Conservation (phyloP, 1,140 invertebrate genomes). For the Drosophila nasuta region DNA sequence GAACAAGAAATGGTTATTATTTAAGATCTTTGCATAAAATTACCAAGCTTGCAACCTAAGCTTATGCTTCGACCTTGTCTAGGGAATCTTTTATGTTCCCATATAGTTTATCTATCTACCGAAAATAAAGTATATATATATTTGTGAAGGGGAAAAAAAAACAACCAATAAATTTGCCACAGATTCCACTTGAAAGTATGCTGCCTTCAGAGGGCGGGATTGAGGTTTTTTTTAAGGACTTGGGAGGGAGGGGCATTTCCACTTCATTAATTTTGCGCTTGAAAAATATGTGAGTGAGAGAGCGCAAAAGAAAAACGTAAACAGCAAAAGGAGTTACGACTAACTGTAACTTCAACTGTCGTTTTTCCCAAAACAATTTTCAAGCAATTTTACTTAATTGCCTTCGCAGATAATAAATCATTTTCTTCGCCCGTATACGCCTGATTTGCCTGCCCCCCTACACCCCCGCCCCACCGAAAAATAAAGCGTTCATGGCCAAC, state of each 20-base stretch:
- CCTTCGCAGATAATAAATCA: slow-evolving; percentile 80
- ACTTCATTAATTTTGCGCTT: slow-evolving; percentile 19
- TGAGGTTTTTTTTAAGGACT: not conserved
- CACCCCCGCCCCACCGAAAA: no score
- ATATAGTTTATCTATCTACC: not conserved
- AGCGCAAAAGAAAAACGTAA: slow-evolving; percentile 7
- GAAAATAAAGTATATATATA: no score
- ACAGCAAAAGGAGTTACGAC: slow-evolving; percentile 16
- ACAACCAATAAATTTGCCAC: not conserved
- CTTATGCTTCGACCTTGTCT: not conserved
- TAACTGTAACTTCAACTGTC: slow-evolving; percentile 24
- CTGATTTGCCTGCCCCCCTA: slow-evolving; percentile 39
- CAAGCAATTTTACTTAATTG: slow-evolving; percentile 78
- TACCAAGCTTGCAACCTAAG: not conserved
- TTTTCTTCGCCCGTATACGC: slow-evolving; percentile 58
- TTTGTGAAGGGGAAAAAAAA: not conserved
- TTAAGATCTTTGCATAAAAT: no score
- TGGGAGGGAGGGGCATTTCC: not conserved
- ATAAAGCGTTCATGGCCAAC: not conserved
- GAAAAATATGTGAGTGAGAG: slow-evolving; percentile 4
- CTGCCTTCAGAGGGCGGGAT: not conserved
- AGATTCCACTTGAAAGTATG: slow-evolving; percentile 1
- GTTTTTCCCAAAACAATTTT: slow-evolving; percentile 66
- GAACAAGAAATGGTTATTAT: not conserved
- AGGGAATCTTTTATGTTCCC: not conserved